Evolutionary conservation across 2,797 vertebrate genomes (phyloP), one percentile per base, ranked within the genome.

Genomic region (Hybognathus amarus): DNA sequence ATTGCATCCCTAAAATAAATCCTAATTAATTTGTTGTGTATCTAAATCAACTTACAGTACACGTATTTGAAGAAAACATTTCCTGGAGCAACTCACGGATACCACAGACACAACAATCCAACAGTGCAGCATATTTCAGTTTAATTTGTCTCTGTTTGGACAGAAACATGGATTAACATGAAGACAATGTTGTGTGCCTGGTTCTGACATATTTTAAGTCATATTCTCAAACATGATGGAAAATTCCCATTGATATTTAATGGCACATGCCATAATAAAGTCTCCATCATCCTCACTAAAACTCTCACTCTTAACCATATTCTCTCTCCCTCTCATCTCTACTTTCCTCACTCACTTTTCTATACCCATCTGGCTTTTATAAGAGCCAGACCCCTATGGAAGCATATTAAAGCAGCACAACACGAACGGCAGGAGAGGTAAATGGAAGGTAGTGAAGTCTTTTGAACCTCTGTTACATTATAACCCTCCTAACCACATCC

Each of bases 391-490:
- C 91, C 89, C 90, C 83, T 87, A 90, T 93, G 92, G 93, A 95
- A 95, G 92, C 92, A 91, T 95, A 94, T 94, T 95, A 94, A 93
- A 95, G 92, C 94, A 94, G 92, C 93, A 92, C 94, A 95, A 95
- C 93, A 94, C 91, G 94, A 94, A 95, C 92, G 89, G 92, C 94
- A 93, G 94, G 94, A 94, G 93, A 94, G 92, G 94, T 95, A 95
- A 96, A 95, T 94, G 94, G 93, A 95, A 94, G 94, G 92, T 92
- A 94, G 91, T 93, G 92, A 95, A 95, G 92, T 94, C 94, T 95
- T 96, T 94, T 95, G 94, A 95, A 95, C 94, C 94, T 95, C 91
- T 91, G 92, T 93, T 96, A 94, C 91, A 93, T 94, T 96, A 95
- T 95, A 96, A 94, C 93, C 91, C 89, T 92, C 93, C 93, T 95